Conservation (phyloP, 30 jellyfish, hydroid and myxozoan genomes). For the Aurelia aurita complex sp. Pacific region DNA sequence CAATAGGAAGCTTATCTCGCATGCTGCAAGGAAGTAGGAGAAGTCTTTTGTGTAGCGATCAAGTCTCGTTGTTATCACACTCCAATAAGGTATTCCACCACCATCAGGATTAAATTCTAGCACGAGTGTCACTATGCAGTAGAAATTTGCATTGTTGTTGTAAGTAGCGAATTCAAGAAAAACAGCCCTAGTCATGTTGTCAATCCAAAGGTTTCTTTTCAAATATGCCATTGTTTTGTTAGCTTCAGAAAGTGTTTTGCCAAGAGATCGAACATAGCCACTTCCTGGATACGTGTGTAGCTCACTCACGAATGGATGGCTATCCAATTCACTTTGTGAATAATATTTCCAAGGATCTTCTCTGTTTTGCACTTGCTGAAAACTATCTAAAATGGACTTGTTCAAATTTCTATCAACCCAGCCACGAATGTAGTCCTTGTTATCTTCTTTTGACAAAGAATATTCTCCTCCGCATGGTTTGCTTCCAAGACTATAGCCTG, state of each 20-base stretch:
- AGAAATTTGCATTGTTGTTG: constrained; percentile 79
- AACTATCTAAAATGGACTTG: not conserved
- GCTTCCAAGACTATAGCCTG: not conserved
- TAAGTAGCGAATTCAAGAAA: constrained; percentile 76
- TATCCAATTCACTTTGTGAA: constrained; percentile 26
- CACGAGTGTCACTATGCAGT: constrained; percentile 57
- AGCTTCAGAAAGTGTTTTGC: constrained; percentile 45
- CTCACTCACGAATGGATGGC: constrained; percentile 15
- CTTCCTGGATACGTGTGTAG: constrained; percentile 75
- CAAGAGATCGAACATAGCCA: constrained; percentile 72
- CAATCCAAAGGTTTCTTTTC: constrained; percentile 69
- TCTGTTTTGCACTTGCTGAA: not conserved
- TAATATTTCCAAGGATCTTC: constrained; percentile 58
- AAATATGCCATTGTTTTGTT: constrained; percentile 22
- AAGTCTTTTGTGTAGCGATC: constrained; percentile 73
- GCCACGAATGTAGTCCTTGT: constrained; percentile 15
- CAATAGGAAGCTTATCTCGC: constrained; percentile 71
- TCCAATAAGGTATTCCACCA: constrained; percentile 29
- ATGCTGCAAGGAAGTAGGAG: constrained; percentile 69
- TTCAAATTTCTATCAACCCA: constrained; percentile 4
- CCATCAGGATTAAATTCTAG: constrained; percentile 72
- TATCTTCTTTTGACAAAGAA: constrained; percentile 7
- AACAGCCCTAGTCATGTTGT: constrained; percentile 66
- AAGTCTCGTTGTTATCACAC: constrained; percentile 60
- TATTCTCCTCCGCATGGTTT: constrained; percentile 9